Percentiles rank a stretch among this genome's conserved stretches.
These are phyloP conservation scores for Nilaparvata lugens DNA, from an alignment of 1,140 invertebrate species.

Conservation along the genomic window DNA sequence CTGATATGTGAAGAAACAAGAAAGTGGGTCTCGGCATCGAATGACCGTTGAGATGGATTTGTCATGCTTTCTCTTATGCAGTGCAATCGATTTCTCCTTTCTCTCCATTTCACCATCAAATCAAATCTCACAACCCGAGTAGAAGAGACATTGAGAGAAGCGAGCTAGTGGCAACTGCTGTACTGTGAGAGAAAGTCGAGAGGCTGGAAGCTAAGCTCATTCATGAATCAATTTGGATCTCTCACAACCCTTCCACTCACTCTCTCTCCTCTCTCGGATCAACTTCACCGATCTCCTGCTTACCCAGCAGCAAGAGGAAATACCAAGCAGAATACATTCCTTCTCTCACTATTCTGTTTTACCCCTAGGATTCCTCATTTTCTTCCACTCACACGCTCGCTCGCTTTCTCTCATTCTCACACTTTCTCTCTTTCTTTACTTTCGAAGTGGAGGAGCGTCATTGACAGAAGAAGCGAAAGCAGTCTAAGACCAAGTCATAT, in stretches of 20 bases:
- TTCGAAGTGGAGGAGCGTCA: too few species aligned
- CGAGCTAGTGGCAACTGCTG: too few species aligned
- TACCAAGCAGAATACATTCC: too few species aligned
- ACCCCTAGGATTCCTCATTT: too few species aligned
- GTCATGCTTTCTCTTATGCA: neutral
- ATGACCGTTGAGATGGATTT: neutral
- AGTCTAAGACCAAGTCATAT: too few species aligned
- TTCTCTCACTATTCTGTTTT: too few species aligned
- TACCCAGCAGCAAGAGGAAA: neutral
- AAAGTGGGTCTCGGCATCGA: neutral
- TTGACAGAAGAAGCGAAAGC: too few species aligned
- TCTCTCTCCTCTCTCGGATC: neutral
- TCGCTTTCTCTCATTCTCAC: too few species aligned
- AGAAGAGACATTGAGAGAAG: too few species aligned
- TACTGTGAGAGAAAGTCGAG: neutral
- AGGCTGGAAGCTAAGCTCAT: conserved; percentile 1
- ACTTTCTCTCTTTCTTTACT: too few species aligned
- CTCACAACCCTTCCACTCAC: neutral
- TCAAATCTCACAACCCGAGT: neutral
- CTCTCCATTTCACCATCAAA: conserved; percentile 1
- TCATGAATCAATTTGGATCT: conserved; percentile 2
- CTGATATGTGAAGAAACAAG: too few species aligned
- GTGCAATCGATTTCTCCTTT: neutral
- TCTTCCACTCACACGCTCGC: too few species aligned
- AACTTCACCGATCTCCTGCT: neutral